These are phyloP conservation scores for Sphaerophoria taeniata DNA, from an alignment of 2,888 invertebrate species.

Conservation along the genomic window DNA sequence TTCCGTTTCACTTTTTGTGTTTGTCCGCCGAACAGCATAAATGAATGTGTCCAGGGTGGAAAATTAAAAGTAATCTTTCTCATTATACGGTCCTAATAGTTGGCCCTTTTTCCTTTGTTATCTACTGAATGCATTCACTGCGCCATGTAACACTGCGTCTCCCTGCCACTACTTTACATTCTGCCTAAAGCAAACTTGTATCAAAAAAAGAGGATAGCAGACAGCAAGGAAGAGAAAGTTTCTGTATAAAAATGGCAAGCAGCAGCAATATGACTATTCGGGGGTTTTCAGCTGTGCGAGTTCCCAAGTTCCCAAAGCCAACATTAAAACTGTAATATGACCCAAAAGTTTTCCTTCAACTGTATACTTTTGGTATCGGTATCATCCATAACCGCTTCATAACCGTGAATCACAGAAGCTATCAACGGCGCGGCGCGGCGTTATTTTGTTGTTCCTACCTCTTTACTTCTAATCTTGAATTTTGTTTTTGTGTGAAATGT, in stretches of 20 bases:
- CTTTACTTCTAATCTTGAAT: neutral
- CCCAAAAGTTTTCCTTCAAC: slow-evolving; percentile 20
- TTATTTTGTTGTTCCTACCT: neutral
- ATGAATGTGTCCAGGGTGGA: slow-evolving; percentile 40
- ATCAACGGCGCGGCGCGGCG: neutral
- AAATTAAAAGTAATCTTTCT: slow-evolving; percentile 51
- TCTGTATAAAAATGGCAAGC: too few relatives aligned
- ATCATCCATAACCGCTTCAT: slow-evolving; percentile 29
- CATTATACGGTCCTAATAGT: slow-evolving; percentile 34
- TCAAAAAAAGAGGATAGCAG: neutral
- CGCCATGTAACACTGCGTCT: neutral
- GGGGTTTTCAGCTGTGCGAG: slow-evolving; percentile 11
- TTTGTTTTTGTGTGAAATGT: neutral
- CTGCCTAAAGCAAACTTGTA: slow-evolving; percentile 2
- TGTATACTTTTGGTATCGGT: slow-evolving; percentile 5
- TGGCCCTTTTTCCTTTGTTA: slow-evolving; percentile 32
- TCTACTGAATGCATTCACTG: slow-evolving; percentile 41
- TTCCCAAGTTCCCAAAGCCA: slow-evolving; percentile 21
- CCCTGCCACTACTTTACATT: neutral
- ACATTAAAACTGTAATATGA: slow-evolving; percentile 34
- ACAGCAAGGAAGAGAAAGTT: too few relatives aligned
- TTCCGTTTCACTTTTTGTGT: neutral
- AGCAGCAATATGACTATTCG: slow-evolving; percentile 6
- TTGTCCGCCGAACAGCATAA: slow-evolving; percentile 9
- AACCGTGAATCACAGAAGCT: slow-evolving; percentile 31